These are phyloP conservation scores for Pteria penguin DNA, from an alignment of 2,888 invertebrate genomes.

Conservation along the genomic window DNA sequence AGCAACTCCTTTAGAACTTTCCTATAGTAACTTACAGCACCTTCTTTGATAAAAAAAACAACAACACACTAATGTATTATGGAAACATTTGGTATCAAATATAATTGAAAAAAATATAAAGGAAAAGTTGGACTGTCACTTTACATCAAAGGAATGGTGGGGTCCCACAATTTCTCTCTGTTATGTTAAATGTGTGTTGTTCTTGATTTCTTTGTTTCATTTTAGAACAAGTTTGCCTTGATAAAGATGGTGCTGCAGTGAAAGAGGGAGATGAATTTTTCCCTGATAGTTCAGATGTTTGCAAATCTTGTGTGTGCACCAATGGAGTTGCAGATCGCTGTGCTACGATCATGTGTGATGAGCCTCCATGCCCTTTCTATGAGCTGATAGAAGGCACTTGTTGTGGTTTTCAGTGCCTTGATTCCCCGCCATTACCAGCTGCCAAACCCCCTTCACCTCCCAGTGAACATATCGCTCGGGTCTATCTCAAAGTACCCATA, in stretches of 20 bases:
- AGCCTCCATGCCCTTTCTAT: constrained; percentile 47
- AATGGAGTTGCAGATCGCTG: constrained; percentile 23
- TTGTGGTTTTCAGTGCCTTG: constrained; percentile 49
- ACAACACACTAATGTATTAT: no score
- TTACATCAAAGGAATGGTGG: no score
- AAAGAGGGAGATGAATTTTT: neutral
- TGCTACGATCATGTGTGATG: constrained; percentile 41
- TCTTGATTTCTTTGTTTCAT: no score
- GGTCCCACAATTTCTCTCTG: no score
- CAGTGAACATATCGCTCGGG: constrained; percentile 43
- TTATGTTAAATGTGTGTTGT: no score
- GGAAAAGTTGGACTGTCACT: no score
- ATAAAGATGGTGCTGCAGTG: neutral
- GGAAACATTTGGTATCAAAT: no score
- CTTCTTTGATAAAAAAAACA: no score
- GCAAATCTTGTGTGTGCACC: constrained; percentile 42
- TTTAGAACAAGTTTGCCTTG: neutral
- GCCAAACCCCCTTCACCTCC: neutral
- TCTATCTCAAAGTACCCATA: constrained; percentile 54
- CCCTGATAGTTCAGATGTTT: constrained; percentile 29
- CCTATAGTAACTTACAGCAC: no score
- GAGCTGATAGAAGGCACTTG: constrained; percentile 44
- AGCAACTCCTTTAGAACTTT: no score
- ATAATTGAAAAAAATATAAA: no score
- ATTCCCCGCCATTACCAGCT: neutral